Base-by-base conservation (phyloP, 2,797 vertebrate genomes). In the Oophaga sylvatica region DNA sequence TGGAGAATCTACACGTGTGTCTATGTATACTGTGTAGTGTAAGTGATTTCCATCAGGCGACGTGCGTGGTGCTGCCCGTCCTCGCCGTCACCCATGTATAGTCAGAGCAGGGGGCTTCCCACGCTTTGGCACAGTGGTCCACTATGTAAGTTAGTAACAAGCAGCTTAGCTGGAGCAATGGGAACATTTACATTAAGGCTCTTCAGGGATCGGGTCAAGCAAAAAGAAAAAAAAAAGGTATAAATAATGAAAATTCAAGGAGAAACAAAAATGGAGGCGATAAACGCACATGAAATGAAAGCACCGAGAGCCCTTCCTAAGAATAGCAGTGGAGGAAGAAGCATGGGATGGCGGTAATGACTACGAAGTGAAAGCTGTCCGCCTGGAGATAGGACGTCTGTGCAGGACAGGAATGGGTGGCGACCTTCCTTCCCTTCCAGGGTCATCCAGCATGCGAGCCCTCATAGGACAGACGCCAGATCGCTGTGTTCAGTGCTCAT, bases 351-450 rank as follows among this genome's bases (percentile, higher is more conserved):
- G 26, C 31, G 65, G 13, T 68, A 56, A 70, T 22, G 76, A 41
- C 41, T 73, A 35, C 0, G 3, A 35, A n/a, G 41, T 41, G 48
- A 81, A 81, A 83, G 53, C 80, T 70, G 35, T 53, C 41, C n/a
- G 81, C 10, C 60, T 45, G n/a, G 60, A 31, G 59, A 35, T 67
- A 35, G 82, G 53, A 22, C 60, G 84, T 57, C 63, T 59, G 83
- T 56, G 26, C 78, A 29, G 26, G 79, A 85, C 75, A 85, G 84
- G 75, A 85, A 67, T 5, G 57, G 84, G 75, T 57, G 76, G 76
- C 17, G 63, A 5, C 45, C 75, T 80, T 85, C 75, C 84, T 85
- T 63, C 45, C 63, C 62, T 22, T 79, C 75, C 45, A 77, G 84
- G 19, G 45, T 57, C 56, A 62, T 48, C 59, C 71, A 65, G 22